These are phyloP conservation scores for Synchiropus splendidus DNA, from an alignment of 2,113 vertebrate species.

Conservation along the genomic window DNA sequence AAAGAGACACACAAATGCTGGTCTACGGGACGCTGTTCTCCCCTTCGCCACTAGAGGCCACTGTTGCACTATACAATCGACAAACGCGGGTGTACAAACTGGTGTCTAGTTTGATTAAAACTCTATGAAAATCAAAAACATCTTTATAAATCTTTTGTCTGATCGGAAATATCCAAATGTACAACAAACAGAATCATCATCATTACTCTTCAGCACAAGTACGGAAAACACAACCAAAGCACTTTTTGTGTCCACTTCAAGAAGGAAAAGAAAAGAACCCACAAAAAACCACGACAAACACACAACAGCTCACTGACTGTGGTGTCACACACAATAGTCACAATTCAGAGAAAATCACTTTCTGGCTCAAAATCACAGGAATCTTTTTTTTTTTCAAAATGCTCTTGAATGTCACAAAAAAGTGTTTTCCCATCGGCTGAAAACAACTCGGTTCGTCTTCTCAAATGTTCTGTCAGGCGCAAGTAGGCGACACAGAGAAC, in stretches of 20 bases:
- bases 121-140: constrained; percentile 22
- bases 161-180: constrained; percentile 71
- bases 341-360: constrained; percentile 48
- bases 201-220: constrained; percentile 59
- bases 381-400: constrained; percentile 41
- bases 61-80: constrained; percentile 24
- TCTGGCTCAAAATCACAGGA: constrained; percentile 57
- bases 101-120: not conserved
- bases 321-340: constrained; percentile 55
- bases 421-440: constrained; percentile 36
- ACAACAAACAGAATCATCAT: constrained; percentile 46
- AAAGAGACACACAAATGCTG: not conserved
- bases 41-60: constrained; percentile 40
- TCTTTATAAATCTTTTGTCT: constrained; percentile 32
- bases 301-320: constrained; percentile 74
- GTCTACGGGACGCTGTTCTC: constrained; percentile 1
- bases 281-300: constrained; percentile 71
- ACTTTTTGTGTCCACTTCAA: constrained; percentile 78
- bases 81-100: not conserved
- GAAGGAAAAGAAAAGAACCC: constrained; percentile 12
- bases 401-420: constrained; percentile 46
- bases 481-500: constrained; percentile 43
- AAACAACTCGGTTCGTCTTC: constrained; percentile 33
- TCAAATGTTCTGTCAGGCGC: constrained; percentile 41
- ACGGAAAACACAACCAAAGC: constrained; percentile 77